Conservation (phyloP, 2,797 vertebrate genomes). For the Girardinus metallicus region DNA sequence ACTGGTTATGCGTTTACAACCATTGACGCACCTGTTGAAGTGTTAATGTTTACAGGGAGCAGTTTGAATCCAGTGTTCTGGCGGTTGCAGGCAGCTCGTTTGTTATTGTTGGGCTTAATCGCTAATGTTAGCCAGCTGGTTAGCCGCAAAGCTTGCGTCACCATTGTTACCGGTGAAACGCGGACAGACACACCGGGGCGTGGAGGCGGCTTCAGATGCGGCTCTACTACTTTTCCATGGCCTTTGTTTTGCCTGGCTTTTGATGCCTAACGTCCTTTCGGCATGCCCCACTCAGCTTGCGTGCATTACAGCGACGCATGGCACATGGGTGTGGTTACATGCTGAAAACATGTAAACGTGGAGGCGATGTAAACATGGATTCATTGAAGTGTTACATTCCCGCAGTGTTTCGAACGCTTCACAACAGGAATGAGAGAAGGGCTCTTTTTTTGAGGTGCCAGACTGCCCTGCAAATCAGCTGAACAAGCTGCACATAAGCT, state of each 20-base stretch:
- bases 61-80: background rate
- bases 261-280: background rate
- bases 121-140: slow-evolving; percentile 69
- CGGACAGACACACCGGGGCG: slow-evolving; percentile 47
- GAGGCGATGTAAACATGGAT: background rate
- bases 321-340: slow-evolving; percentile 75
- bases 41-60: background rate
- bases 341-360: background rate
- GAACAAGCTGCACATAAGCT: slow-evolving; percentile 39
- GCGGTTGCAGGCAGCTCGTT: slow-evolving; percentile 26
- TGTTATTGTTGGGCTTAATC: slow-evolving; percentile 42
- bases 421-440: background rate
- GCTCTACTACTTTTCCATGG: slow-evolving; percentile 17
- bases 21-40: slow-evolving; percentile 37
- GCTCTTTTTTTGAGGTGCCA: background rate
- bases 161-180: slow-evolving; percentile 69
- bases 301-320: slow-evolving; percentile 4
- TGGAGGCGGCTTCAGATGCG: slow-evolving; percentile 52
- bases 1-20: slow-evolving; percentile 10
- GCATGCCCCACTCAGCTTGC: background rate
- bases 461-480: slow-evolving; percentile 9
- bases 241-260: background rate
- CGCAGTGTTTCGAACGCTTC: background rate
- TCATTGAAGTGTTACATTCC: background rate
- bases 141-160: slow-evolving; percentile 77